These are phyloP conservation scores for Saturnia japonica DNA, from an alignment of 2,888 invertebrate species.

Conservation along the genomic window DNA sequence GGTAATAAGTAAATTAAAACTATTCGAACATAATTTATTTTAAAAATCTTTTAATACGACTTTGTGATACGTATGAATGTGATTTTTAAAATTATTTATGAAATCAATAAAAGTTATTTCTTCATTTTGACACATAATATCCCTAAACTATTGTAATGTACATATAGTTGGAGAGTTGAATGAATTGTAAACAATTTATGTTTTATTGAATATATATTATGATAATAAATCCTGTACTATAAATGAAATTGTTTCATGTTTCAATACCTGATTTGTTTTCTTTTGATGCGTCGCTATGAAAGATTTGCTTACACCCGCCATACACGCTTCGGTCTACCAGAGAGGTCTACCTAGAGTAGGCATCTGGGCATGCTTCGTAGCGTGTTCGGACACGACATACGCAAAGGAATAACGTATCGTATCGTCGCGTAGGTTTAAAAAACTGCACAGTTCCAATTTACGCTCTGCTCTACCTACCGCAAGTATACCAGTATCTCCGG, in stretches of 20 bases:
- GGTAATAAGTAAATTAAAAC: background rate
- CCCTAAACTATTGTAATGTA: conserved; percentile 56
- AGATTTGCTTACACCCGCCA: too few species aligned
- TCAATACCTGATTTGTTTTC: conserved; percentile 16
- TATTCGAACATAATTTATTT: background rate
- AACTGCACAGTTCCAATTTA: too few species aligned
- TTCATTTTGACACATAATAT: conserved; percentile 30
- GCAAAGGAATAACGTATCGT: too few species aligned
- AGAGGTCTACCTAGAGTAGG: too few species aligned
- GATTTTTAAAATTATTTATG: background rate
- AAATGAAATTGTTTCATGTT: conserved; percentile 51
- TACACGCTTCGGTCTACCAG: too few species aligned
- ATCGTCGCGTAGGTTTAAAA: too few species aligned
- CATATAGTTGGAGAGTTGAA: conserved; percentile 68
- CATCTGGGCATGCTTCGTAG: too few species aligned
- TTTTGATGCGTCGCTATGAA: background rate
- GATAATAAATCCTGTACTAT: conserved; percentile 78
- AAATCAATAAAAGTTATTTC: conserved; percentile 11
- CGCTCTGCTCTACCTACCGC: too few species aligned
- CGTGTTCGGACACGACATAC: too few species aligned
- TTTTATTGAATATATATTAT: conserved; percentile 67
- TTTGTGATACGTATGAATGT: background rate
- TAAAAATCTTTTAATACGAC: background rate
- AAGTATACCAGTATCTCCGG: too few species aligned
- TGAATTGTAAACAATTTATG: conserved; percentile 61